A percentile compares a stretch with the other conserved stretches of the same genome.
phyloP scores from a whole-genome alignment of 2,113 vertebrate species.

The Coptodon rendalli region DNA sequence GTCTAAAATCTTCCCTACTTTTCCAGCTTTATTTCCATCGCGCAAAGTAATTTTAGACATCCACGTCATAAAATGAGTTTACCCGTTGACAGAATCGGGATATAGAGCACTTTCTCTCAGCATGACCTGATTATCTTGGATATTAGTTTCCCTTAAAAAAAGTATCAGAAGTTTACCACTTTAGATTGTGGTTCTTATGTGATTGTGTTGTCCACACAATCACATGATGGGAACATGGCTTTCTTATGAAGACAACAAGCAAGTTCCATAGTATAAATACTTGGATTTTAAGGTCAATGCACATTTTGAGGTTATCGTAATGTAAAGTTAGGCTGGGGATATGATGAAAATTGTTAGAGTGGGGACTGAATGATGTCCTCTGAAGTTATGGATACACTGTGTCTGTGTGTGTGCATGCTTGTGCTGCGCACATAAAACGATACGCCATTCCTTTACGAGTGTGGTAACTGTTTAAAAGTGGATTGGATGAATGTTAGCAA shows the following conservation, averaged over 20 bases:
- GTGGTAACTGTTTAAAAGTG: neutral
- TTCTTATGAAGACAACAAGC: neutral
- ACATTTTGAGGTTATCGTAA: neutral
- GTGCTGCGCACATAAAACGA: neutral
- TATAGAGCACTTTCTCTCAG: neutral
- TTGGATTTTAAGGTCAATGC: neutral
- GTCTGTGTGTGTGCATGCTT: neutral
- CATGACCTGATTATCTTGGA: slow-evolving; percentile 30
- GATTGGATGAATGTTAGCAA: neutral
- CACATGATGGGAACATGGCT: neutral
- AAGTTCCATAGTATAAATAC: neutral
- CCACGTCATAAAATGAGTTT: slow-evolving; percentile 1
- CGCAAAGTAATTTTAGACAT: neutral
- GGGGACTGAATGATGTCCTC: neutral
- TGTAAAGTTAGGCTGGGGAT: neutral
- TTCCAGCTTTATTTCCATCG: slow-evolving; percentile 21
- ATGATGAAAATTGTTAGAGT: neutral
- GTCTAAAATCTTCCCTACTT: neutral
- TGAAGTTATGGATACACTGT: neutral
- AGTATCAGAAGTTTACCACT: neutral
- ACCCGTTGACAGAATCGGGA: slow-evolving; percentile 23
- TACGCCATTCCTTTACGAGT: neutral
- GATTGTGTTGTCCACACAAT: neutral
- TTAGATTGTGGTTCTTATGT: neutral
- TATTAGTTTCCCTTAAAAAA: neutral